These are phyloP conservation scores for Channallabes apus DNA, from an alignment of 2,797 vertebrate species.

Conservation along the genomic window DNA sequence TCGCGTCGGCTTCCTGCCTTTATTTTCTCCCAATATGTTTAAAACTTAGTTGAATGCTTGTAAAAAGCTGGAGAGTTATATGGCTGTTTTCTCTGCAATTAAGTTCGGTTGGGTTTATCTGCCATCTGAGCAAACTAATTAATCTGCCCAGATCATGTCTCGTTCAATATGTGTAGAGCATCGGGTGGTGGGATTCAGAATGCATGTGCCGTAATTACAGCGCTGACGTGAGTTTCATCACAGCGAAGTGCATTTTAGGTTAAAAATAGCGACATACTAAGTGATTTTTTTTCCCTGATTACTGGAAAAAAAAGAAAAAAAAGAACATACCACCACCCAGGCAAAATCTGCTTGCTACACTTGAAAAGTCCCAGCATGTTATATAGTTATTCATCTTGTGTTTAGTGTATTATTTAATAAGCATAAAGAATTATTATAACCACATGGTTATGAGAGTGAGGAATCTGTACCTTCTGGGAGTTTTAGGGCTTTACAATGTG, in stretches of 20 bases:
- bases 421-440: conserved; percentile 7
- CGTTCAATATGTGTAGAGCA: not conserved
- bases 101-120: not conserved
- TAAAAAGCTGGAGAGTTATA: not conserved
- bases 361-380: not conserved
- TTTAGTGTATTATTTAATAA: not conserved
- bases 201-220: not conserved
- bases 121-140: not conserved
- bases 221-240: not conserved
- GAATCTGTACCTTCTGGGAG: not conserved
- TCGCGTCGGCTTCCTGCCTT: not conserved
- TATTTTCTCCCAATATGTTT: not conserved
- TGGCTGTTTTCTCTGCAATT: not conserved
- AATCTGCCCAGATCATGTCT: not conserved
- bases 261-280: not conserved
- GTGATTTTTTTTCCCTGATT: not conserved
- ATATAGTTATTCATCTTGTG: not conserved
- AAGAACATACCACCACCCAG: not conserved
- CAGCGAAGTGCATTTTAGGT: not conserved
- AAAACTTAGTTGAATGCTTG: not conserved
- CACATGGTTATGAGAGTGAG: not conserved
- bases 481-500: not conserved
- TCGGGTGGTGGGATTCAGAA: not conserved
- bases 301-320: too few relatives aligned
- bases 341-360: not conserved